Evolutionary conservation across 1,140 invertebrate genomes (phyloP), one percentile per base, ranked within the genome.

Genomic region (Bombus fervidus): DNA sequence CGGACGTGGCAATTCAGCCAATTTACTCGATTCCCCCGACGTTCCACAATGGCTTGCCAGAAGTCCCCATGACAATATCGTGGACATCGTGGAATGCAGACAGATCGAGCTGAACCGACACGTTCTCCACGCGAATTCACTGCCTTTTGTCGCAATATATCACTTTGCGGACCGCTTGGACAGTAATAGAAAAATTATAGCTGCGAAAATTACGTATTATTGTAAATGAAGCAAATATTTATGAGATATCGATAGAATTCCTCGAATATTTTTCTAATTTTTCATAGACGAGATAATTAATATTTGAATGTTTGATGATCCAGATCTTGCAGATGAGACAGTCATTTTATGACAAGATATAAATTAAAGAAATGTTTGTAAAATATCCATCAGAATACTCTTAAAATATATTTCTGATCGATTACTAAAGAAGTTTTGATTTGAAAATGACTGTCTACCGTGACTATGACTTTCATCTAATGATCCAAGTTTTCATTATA

Each of bases 1-100:
- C 78, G 89, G 89, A 91, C 89, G 85, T 82, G 79, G 83, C 88
- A 93, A 93, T 93, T 92, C 79, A 93, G 83, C 87, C 91, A 92
- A 93, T 93, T 93, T 88, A 92, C 86, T 91, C 76, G 86, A 92
- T 92, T 93, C 87, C 90, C 80, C 74, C 57, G 76, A 41, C 87
- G 76, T 81, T 81, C 64, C 79, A 89, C 86, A 92, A 92, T 88
- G 81, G 81, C 75, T 64, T 71, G 79, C 74, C 86, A 74, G 59
- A 47, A 81, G 83, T 85, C 86, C 85, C 76, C 85, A 68, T 83
- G 62, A 80, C 80, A 41, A 47, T 83, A 78, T 72, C 72, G 43
- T 84, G 82, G 82, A 81, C 28, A 68, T 28, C 59, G 66, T 41
- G 79, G 73, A 90, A 83, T 79, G 74, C 78, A 74, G 78, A 69